phyloP scores from a whole-genome alignment of 1,140 invertebrate genomes.

The Vanessa tameamea region DNA sequence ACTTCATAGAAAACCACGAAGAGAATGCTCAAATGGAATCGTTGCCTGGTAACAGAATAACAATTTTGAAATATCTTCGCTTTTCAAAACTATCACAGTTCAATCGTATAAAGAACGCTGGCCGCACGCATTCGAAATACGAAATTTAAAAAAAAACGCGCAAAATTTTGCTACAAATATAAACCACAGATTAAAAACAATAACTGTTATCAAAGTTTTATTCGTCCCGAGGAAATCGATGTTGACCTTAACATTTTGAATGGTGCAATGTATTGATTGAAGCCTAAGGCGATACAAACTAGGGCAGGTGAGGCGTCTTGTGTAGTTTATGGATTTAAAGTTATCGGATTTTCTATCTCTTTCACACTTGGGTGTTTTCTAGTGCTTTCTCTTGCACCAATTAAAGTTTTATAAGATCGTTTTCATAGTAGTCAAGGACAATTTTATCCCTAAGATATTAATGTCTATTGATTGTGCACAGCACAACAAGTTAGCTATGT shows the following conservation, averaged over 20 bases:
- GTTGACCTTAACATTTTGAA: conserved; percentile 63
- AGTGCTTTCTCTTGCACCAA: conserved; percentile 14
- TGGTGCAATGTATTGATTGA: conserved; percentile 69
- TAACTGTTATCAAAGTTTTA: conserved; percentile 6
- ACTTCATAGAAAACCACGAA: conserved; percentile 33
- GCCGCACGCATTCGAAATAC: conserved; percentile 54
- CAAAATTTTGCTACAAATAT: neutral
- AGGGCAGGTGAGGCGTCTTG: conserved; percentile 51
- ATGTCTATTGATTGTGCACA: conserved; percentile 12
- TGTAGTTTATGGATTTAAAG: conserved; percentile 39
- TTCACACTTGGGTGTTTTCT: conserved; percentile 17
- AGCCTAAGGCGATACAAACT: conserved; percentile 41
- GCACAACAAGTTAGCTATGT: neutral
- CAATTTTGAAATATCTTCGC: conserved; percentile 50
- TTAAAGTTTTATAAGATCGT: conserved; percentile 30
- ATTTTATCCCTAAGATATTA: conserved; percentile 17
- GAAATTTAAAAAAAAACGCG: conserved; percentile 33
- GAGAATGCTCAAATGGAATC: conserved; percentile 32
- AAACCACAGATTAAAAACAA: neutral
- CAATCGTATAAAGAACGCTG: conserved; percentile 31
- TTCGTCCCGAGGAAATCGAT: conserved; percentile 45
- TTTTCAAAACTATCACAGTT: conserved; percentile 42
- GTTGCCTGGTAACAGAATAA: conserved; percentile 69
- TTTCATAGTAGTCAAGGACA: conserved; percentile 20
- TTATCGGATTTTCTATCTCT: conserved; percentile 18